Conservation (phyloP, 2,888 invertebrate species). For the Camponotus fellah region DNA sequence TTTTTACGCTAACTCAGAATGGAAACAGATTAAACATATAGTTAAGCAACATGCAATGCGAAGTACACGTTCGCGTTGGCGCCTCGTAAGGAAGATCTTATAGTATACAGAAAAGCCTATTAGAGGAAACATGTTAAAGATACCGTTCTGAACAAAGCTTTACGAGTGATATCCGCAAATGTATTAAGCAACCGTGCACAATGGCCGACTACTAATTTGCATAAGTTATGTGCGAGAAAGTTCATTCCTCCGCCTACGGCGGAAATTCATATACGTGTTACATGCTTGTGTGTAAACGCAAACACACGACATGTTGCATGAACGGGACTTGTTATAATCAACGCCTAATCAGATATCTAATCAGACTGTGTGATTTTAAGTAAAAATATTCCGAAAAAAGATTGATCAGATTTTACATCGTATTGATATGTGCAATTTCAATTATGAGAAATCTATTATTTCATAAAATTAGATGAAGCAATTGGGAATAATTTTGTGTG, state of each 20-base stretch:
- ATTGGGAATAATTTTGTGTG: neutral
- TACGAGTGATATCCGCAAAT: conserved; percentile 71
- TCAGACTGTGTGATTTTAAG: conserved; percentile 9
- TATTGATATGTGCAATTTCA: neutral
- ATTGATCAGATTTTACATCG: conserved; percentile 39
- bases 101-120: neutral
- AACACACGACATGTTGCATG: conserved; percentile 11
- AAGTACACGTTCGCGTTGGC: neutral
- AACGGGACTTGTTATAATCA: conserved; percentile 22
- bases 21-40: neutral
- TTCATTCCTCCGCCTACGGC: conserved; percentile 75
- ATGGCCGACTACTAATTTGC: conserved; percentile 78
- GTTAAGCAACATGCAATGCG: neutral
- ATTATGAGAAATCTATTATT: neutral
- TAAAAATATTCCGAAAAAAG: neutral
- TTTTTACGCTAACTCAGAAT: neutral
- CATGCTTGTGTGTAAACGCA: neutral
- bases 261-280: conserved; percentile 1
- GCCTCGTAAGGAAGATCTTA: conserved; percentile 12
- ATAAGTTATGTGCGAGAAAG: conserved; percentile 82
- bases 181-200: conserved; percentile 79
- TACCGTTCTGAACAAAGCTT: conserved; percentile 8
- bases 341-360: conserved; percentile 60
- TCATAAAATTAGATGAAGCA: neutral
- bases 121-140: neutral